A percentile compares a stretch with the other conserved stretches of the same genome.
Evolutionary conservation across 2,797 vertebrate genomes (phyloP).

Genomic region (Pantherophis vulpinus): DNA sequence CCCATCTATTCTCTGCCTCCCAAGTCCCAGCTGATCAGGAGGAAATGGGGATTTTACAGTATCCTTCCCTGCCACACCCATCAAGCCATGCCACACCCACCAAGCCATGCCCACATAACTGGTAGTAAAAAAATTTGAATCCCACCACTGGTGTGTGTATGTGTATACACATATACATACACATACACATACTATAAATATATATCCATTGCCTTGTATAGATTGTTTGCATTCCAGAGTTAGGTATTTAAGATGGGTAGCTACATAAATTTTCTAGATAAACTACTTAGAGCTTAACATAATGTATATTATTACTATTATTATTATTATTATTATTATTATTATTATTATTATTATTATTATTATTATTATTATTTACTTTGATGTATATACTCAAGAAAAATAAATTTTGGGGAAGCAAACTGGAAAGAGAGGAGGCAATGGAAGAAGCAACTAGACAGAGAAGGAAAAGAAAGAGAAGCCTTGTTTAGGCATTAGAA

Average conservation of each 20-base stretch:
- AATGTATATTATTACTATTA: neutral
- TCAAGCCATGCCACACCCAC: too few species aligned
- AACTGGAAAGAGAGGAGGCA: neutral
- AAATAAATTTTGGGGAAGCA: neutral
- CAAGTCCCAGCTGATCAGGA: too few species aligned
- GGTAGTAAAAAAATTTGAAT: too few species aligned
- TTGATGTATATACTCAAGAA: neutral
- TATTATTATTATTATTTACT: too few species aligned
- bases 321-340: neutral
- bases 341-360: too few species aligned
- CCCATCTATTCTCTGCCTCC: too few species aligned
- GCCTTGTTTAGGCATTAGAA: neutral
- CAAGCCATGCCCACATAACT: too few species aligned
- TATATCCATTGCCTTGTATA: neutral
- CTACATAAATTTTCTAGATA: neutral
- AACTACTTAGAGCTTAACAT: neutral
- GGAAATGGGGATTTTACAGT: too few species aligned
- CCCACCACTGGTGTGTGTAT: too few species aligned
- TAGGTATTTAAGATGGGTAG: neutral
- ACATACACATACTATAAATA: too few species aligned
- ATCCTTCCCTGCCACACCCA: too few species aligned
- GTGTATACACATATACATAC: too few species aligned
- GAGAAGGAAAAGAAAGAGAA: neutral
- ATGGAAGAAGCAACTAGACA: neutral
- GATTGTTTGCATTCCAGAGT: neutral